Evolutionary conservation across 2,797 vertebrate genomes (phyloP), one percentile per base, ranked within the genome.

Genomic region (Pseudochirops corinnae): DNA sequence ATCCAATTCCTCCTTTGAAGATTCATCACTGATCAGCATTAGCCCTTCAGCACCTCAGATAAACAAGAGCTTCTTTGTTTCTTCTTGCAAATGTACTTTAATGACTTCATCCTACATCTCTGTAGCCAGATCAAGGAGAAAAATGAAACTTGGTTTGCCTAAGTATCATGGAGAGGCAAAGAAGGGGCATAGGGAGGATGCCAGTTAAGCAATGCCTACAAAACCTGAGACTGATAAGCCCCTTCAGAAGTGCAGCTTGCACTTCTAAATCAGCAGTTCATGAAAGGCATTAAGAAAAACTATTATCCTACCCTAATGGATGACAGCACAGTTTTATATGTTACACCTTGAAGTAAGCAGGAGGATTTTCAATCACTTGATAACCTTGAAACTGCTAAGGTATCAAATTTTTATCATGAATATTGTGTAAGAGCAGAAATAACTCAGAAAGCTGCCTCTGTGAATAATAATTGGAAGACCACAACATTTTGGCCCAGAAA

Each of bases 391-490:
- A 99, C 98, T 98, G 97, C 98, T 98, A 99, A 98, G 98, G 98
- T 99, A 99, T 99, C 99, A 98, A 99, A 99, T 99, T 98, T 98
- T 98, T 98, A 99, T 99, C 99, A 98, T 98, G 99, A 99, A 99
- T 99, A 99, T 99, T 99, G 98, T 98, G 98, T 97, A 90, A 98
- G 98, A 98, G 95, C 96, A 98, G 98, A 98, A 99, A 99, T 99
- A 99, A 99, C 98, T 98, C 98, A 99, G 98, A 97, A 98, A 98
- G 97, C 97, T 98, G 98, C 98, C 97, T 98, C 98, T 99, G 98
- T 98, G 98, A 99, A 99, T 99, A 98, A 98, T 98, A 99, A 99
- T 99, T 97, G 94, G 97, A 97, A 98, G 98, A 98, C 94, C 98
- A 97, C 97, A 98, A 97, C 94, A 96, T 97, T 98, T 98, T 98